Evolutionary conservation across 2,797 vertebrate genomes (phyloP), one percentile per base, ranked within the genome.

Genomic region (Peromyscus aztecus): DNA sequence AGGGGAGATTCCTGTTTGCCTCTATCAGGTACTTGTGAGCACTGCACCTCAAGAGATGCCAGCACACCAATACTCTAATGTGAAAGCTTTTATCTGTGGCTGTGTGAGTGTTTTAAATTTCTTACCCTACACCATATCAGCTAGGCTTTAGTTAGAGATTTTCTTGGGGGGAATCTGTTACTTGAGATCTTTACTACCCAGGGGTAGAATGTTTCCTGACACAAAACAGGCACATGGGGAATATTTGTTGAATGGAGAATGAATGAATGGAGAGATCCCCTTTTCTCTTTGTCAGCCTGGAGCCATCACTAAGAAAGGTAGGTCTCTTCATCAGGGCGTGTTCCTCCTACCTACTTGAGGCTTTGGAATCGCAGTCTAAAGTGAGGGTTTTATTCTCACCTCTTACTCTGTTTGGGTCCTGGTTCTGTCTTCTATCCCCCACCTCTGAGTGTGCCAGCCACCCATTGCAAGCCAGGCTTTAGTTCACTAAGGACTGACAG

Each of bases 171-270:
- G 43, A 75, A 57, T 46, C 34, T 46, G 61, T 83, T 83, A 83
- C 59, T 83, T 63, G 52, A 91, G n/a, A 89, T 78, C 23, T 94
- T 89, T 71, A 63, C 34, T 85, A 87, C 46, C 37, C 37, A 89
- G 17, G 83, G 23, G 37, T 78, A 78, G 71, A 94, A 89, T 43
- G 57, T 75, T 88, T 19, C 57, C 40, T 81, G 65, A 59, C n/a
- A 84, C 23, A 77, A 49, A 88, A 71, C 8, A 83, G 40, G 43
- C 57, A 57, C 49, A 73, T 4, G 9, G 43, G n/a, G 67, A 75
- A 34, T 91, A 49, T 84, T 93, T 73, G 55, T 6, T 65, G 61
- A 87, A n/a, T 91, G 67, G 83, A 71, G 73, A 49, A 24, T 46
- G 86, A 63, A 61, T 71, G 57, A 63, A 75, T 85, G n/a, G 19